Evolutionary conservation across 2,888 invertebrate genomes (phyloP), one percentile per base, ranked within the genome.

Genomic region (Drosophila conformis): DNA sequence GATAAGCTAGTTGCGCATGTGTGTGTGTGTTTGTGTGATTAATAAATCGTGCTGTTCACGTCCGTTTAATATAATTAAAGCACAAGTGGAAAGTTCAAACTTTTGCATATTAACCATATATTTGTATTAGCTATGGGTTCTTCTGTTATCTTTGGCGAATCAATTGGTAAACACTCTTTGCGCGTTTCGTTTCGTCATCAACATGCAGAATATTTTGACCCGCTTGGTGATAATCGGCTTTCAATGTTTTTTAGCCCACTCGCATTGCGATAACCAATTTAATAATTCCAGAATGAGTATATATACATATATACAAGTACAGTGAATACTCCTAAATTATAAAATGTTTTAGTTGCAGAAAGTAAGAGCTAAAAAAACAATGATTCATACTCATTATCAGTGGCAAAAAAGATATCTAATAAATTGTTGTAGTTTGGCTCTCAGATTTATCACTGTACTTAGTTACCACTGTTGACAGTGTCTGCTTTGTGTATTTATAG

Each of bases 401-500:
- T 31, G 31, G 31, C 31, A 31, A 31, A 31, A 31, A 31, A 31
- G 2, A 31, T 31, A 33, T 13, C 7, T n/a, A 40, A 40, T 21
- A 58, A 69, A 56, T 46, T 61, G 67, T 62, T 63, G 51, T n/a
- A 10, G 38, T 31, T 42, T 2, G 5, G 40, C 15, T 42, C 21
- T 15, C 10, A 8, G n/a, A 40, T 21, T 21, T 2, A 15, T 21
- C 57, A 40, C 40, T 56, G n/a, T 21, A 38, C 15, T 29, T 40
- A 46, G 49, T 40, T 40, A 40, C n/a, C 7, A 40, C 40, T 72
- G 60, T 64, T 68, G 62, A 51, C 21, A 46, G 21, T 21, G 7
- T 13, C 21, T 52, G 66, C 63, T 64, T 72, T 82, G 64, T 71
- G 61, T 71, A 73, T 64, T 56, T 59, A 61, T 72, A 58, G 52